Base-by-base conservation (phyloP, 1,140 invertebrate species). In the Gryllus bimaculatus region DNA sequence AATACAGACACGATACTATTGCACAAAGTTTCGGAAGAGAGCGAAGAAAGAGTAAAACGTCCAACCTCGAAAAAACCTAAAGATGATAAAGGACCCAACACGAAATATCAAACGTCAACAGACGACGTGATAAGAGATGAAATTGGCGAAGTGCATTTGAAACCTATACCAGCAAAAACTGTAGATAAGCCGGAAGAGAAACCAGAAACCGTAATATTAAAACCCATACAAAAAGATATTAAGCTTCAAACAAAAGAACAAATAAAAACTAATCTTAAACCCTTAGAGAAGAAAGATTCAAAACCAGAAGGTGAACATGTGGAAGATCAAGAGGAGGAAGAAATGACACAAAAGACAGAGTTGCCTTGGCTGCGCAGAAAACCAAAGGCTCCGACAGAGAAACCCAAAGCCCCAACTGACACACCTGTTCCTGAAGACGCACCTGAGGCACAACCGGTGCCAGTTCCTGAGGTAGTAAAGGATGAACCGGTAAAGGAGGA, bases 111-210 rank as follows among this genome's bases (percentile, higher is more conserved):
- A 39, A 39, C 26, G 26, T 76, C 78, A 66, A 39, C 26, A 39
- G 26, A 39, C 1, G 26, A 39, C 1, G 26, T 39, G 26, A 39
- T 39, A 39, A 39, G 5, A 39, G 26, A 39, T 39, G 26, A 39
- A 39, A 39, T 39, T 39, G 5, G 26, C 26, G 26, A 39, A 5
- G 26, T 39, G 26, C 26, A 39, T 39, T 39, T 39, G 26, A 80
- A 81, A 76, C 73, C 77, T 7, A 74, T 78, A 75, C 66, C 73
- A 48, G 75, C 78, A 73, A 73, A 86, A 79, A 39, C 26, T 39
- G 26, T 39, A 5, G 84, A 87, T 78, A 83, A 84, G 77, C 80
- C 83, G 12, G 79, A 82, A 79, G 82, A 84, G 48, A 80, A 82
- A 79, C 73, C 74, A 48, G 78, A 82, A 49, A 21, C 8, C n/a